Evolutionary conservation across 2,888 invertebrate genomes (phyloP), one percentile per base, ranked within the genome.

Genomic region (Cybosia mesomella): DNA sequence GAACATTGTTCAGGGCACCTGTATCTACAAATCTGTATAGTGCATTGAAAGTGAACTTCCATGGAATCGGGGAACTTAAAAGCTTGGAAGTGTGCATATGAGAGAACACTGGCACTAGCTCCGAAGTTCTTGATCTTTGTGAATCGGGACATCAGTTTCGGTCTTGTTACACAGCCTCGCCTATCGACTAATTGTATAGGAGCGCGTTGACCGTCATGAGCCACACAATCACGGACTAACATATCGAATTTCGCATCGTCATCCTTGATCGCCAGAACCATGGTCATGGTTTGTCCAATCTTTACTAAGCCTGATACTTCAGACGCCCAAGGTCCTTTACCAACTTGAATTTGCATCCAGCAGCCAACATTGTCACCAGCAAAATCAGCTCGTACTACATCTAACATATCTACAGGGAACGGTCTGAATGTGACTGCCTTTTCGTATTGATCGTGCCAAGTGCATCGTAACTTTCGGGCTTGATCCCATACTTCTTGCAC

Each of bases 291-390:
- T 89, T 98, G 98, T 0, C 98, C 98, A 68, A 98, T 98, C 93
- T 98, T 98, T 0, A 98, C 98, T 62, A 99, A 95, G 0, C 98
- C 98, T 0, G 98, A 98, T 0, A 98, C 98, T 92, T 98, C 98
- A 0, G 98, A 98, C 13, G 98, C 98, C 98, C 98, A 99, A 0
- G 98, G 98, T 28, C 98, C 98, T 88, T 98, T 98, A 55, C 98
- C 98, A 5, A 98, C 98, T 95, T 99, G 98, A 78, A 99, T 98
- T 88, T 98, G 98, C 98, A 99, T 98, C 98, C 98, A 99, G 92
- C 98, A 98, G 22, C 98, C 98, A 2, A 98, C 98, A 85, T 99
- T 99, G 84, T 99, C 98, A 0, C 98, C 98, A 69, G 98, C 98
- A 80, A 99, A 99, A 84, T 98, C 98, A 4, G 98, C 98, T 65